phyloP scores from a whole-genome alignment of 2,888 invertebrate species.

The Oeneis ivallda region DNA sequence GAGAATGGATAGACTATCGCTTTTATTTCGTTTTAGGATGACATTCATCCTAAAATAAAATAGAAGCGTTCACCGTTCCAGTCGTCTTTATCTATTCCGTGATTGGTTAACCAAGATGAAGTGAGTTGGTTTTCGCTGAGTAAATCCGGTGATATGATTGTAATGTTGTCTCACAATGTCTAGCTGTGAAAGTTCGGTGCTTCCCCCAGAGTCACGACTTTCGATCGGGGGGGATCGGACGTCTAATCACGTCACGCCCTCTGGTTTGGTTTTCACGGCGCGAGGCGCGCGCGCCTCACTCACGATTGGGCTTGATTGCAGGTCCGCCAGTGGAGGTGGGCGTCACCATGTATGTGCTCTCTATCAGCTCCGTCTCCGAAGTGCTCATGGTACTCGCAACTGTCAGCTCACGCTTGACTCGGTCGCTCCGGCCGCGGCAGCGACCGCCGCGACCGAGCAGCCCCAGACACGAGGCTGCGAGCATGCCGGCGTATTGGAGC shows the following conservation, averaged over 20 bases:
- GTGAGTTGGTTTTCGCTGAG: too few relatives aligned
- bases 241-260: slow-evolving; percentile 64
- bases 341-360: slow-evolving; percentile 98
- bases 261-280: slow-evolving; percentile 67
- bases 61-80: too few relatives aligned
- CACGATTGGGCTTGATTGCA: slow-evolving; percentile 85
- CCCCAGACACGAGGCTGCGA: slow-evolving; percentile 81
- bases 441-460: slow-evolving; percentile 74
- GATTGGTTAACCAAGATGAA: too few relatives aligned
- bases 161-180: too few relatives aligned
- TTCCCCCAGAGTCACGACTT: slow-evolving; percentile 81
- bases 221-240: slow-evolving; percentile 42
- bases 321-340: slow-evolving; percentile 98
- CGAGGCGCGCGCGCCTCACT: slow-evolving; percentile 59
- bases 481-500: slow-evolving; percentile 71
- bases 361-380: slow-evolving; percentile 99
- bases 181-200: not conserved
- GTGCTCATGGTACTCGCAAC: slow-evolving; percentile 94
- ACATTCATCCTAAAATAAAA: too few relatives aligned
- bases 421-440: slow-evolving; percentile 45
- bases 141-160: too few relatives aligned
- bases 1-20: too few relatives aligned
- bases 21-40: too few relatives aligned
- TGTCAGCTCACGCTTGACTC: slow-evolving; percentile 88
- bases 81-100: too few relatives aligned